These are phyloP conservation scores for Pantherophis alleghaniensis DNA, from an alignment of 2,797 vertebrate species.

Conservation along the genomic window DNA sequence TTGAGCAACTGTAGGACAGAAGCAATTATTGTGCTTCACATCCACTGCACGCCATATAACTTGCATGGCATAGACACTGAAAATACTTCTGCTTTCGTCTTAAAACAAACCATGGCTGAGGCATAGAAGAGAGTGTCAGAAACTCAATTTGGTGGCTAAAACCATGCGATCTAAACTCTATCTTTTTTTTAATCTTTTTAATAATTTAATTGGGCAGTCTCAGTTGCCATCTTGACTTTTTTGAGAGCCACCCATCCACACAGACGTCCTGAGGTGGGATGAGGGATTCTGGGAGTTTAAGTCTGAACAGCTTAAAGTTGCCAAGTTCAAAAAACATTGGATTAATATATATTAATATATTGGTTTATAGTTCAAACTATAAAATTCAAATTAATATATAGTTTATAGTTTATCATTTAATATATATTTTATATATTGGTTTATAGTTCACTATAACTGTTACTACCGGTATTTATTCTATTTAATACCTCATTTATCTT, in stretches of 20 bases:
- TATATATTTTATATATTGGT: too few species aligned
- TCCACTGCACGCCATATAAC: background rate
- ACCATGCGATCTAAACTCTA: background rate
- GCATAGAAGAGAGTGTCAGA: background rate
- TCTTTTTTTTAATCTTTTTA: background rate
- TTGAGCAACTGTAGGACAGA: background rate
- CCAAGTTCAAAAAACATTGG: background rate
- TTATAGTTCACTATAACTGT: too few species aligned
- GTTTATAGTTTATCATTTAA: too few species aligned
- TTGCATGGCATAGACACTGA: too few species aligned
- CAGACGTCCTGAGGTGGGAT: background rate
- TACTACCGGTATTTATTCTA: background rate
- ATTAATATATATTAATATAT: too few species aligned
- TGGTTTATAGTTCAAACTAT: too few species aligned
- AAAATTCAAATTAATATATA: too few species aligned
- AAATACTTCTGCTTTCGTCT: background rate
- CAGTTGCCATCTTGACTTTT: background rate
- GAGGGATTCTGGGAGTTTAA: background rate
- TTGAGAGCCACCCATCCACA: background rate
- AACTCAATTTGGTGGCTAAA: background rate
- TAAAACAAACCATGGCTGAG: background rate
- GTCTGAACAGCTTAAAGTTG: background rate
- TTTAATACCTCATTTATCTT: background rate
- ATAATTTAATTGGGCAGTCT: background rate
- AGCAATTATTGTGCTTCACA: background rate